Evolutionary conservation across 92 coral and sea anemone species (phyloP), one percentile per base, ranked within the genome.

Genomic region (Zoanthus solanderi): DNA sequence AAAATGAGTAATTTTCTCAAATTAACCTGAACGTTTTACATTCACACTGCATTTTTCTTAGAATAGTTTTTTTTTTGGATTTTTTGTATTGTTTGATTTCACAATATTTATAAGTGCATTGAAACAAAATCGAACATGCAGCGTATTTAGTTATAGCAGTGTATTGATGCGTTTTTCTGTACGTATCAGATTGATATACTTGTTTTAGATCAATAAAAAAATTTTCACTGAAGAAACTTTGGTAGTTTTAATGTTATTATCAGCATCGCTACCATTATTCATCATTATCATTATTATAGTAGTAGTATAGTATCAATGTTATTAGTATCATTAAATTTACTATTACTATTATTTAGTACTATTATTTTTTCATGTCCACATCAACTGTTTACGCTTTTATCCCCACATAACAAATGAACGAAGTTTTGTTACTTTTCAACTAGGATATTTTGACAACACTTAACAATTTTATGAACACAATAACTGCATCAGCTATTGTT

Each of bases 1-100:
- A 92, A 83, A 91, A 91, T 71, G 96, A 95, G 34, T 92, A 71
- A 75, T 16, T 47, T 5, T 32, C 12, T 17, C 9, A 23, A 63
- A 63, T 28, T 18, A 63, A 63, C 7, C 69, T 16, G 69, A 63
- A n/a, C 31, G 0, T 63, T 63, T 63, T 17, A 28, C 32, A 58
- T 50, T 50, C 56, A 50, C 56, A 50, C 5, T 7, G 9, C 56
- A 7, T 7, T 50, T 50, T 50, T 50, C 56, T 0, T 37, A 37
- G 42, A 37, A 37, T 37, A 37, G 23, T 23, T 23, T 53, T 53
- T 53, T 53, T 3, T 53, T 53, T 53, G 6, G 58, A 53, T 53
- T 4, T 53, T 4, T 53, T 53, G 58, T 50, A 53, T 37, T 37
- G 42, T 53, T 53, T 53, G 58, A 53, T 53, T 4, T 53, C 58